phyloP scores from a whole-genome alignment of 2,888 invertebrate genomes.

The Stomorhina lunata region DNA sequence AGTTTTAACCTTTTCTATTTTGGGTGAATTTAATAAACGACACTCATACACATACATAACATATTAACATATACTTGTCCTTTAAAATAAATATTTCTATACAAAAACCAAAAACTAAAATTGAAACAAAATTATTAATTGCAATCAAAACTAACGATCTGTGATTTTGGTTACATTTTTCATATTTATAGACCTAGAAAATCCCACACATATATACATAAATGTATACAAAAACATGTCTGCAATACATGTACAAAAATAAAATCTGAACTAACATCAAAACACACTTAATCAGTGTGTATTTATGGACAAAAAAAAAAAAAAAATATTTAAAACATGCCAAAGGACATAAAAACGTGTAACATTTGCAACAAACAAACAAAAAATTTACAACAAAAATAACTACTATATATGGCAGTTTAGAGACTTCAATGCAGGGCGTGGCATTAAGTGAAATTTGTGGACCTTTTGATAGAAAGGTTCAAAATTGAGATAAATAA shows the following conservation, averaged over 20 bases:
- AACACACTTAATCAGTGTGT: slow-evolving; percentile 53
- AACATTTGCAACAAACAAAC: neutral
- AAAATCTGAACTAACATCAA: slow-evolving; percentile 49
- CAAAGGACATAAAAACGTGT: slow-evolving; percentile 21
- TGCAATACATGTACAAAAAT: slow-evolving; percentile 1
- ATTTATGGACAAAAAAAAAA: no score
- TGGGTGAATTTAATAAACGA: neutral
- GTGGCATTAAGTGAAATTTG: no score
- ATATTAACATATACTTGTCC: neutral
- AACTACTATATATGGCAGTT: neutral
- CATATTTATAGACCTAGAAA: neutral
- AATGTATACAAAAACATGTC: neutral
- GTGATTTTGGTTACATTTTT: neutral
- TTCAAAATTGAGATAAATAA: no score
- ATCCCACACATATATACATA: neutral
- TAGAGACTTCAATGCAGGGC: neutral
- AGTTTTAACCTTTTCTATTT: neutral
- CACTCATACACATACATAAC: neutral
- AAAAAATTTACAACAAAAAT: neutral
- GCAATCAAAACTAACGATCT: slow-evolving; percentile 49
- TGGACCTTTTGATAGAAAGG: no score
- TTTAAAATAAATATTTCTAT: no score
- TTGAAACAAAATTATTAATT: slow-evolving; percentile 20
- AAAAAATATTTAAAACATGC: slow-evolving; percentile 41
- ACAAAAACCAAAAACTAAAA: neutral